Evolutionary conservation across 53 echinoderm and acorn worm species (phyloP).

Genomic region (Crossaster papposus): DNA sequence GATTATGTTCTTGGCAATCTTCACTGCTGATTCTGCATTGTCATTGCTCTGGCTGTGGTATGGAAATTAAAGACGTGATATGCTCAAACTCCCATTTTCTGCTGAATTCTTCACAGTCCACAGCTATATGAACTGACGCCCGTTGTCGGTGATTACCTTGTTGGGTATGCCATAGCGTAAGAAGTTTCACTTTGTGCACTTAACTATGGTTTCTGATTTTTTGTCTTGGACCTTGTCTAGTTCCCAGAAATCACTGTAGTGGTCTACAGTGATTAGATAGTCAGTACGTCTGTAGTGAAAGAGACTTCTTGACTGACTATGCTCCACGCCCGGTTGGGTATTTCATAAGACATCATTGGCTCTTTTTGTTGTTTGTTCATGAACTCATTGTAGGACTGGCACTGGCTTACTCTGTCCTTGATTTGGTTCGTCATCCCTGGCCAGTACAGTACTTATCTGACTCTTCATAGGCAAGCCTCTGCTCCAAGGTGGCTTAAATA

Average conservation of each 20-base stretch:
- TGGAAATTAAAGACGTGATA: constrained; percentile 50
- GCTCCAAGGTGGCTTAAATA: neutral
- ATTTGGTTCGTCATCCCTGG: constrained; percentile 7
- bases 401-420: neutral
- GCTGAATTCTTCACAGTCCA: constrained; percentile 54
- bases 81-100: constrained; percentile 70
- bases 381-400: neutral
- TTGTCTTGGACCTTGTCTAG: constrained; percentile 52
- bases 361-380: constrained; percentile 52
- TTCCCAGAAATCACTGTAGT: constrained; percentile 68
- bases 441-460: constrained; percentile 17
- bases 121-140: constrained; percentile 62
- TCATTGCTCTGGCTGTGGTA: constrained; percentile 65
- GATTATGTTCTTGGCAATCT: constrained; percentile 23
- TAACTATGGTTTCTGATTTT: constrained; percentile 48
- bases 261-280: constrained; percentile 64
- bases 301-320: constrained; percentile 62
- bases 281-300: constrained; percentile 42
- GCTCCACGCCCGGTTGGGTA: constrained; percentile 71
- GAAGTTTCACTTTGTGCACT: constrained; percentile 61
- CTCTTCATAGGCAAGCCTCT: constrained; percentile 16
- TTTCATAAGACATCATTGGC: constrained; percentile 57
- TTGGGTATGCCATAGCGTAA: constrained; percentile 46
- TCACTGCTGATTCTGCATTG: constrained; percentile 57
- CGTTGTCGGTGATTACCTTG: constrained; percentile 63